A percentile compares a stretch with the other conserved stretches of the same genome.
These are phyloP conservation scores for Discoglossus pictus DNA, from an alignment of 2,797 vertebrate species.

Conservation along the genomic window DNA sequence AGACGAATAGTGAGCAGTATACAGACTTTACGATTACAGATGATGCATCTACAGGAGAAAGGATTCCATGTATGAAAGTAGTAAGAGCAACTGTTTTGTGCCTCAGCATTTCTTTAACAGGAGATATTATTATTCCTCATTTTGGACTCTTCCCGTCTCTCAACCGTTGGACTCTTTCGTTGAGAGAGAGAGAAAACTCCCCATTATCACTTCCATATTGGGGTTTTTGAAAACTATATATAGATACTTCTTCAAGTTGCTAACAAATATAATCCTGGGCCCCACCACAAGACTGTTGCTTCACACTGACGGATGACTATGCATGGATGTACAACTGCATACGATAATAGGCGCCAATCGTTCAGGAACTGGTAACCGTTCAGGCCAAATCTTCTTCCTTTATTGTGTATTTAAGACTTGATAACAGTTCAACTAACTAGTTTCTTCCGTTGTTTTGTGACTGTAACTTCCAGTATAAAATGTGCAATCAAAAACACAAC, in stretches of 20 bases:
- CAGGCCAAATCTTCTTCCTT: constrained; percentile 75
- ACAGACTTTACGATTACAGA: constrained; percentile 95
- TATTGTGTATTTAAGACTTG: constrained; percentile 77
- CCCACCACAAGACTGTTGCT: constrained; percentile 64
- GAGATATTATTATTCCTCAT: constrained; percentile 65
- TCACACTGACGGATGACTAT: constrained; percentile 65
- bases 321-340: constrained; percentile 72
- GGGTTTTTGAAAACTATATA: constrained; percentile 69
- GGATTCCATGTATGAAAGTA: constrained; percentile 86
- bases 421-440: constrained; percentile 79
- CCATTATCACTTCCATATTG: constrained; percentile 67
- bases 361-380: constrained; percentile 63
- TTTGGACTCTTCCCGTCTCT: constrained; percentile 64
- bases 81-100: constrained; percentile 77
- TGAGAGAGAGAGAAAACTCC: constrained; percentile 60
- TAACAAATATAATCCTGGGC: constrained; percentile 61
- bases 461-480: constrained; percentile 84
- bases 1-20: constrained; percentile 99
- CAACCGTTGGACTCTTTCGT: constrained; percentile 60
- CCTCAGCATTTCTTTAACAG: constrained; percentile 79
- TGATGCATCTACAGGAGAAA: constrained; percentile 93
- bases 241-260: constrained; percentile 63
- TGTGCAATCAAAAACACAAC: constrained; percentile 76
- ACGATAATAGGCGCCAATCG: constrained; percentile 63
- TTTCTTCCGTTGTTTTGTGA: constrained; percentile 80